Percentiles rank a stretch among this genome's conserved stretches.
Evolutionary conservation across 1,140 invertebrate genomes (phyloP).

Genomic region (Lepidurus apus): DNA sequence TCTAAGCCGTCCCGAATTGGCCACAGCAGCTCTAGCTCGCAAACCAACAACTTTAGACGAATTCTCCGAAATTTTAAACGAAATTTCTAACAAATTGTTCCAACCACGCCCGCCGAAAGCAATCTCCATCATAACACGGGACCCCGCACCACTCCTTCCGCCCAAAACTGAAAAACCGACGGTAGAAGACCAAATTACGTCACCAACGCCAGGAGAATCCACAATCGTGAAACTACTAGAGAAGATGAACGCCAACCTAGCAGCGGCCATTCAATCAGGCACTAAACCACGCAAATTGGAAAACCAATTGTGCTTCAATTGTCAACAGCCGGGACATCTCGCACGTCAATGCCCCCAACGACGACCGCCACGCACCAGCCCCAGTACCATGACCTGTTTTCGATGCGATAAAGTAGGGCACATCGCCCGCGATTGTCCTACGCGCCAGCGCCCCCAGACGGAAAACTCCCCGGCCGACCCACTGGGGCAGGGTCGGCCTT

Average conservation of each 20-base stretch:
- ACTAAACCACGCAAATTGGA: neutral
- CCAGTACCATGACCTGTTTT: constrained; percentile 56
- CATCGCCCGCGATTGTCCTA: constrained; percentile 77
- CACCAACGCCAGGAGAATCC: neutral
- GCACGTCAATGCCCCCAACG: neutral
- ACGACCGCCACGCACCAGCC: neutral
- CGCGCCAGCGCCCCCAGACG: constrained; percentile 39
- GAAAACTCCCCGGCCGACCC: neutral
- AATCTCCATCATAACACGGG: neutral
- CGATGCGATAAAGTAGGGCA: constrained; percentile 84
- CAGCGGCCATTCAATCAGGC: neutral
- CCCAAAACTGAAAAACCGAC: neutral
- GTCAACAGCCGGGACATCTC: neutral
- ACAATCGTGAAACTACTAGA: neutral
- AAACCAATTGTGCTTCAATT: neutral
- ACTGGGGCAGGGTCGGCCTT: no score
- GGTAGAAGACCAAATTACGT: neutral
- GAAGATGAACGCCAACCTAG: neutral
- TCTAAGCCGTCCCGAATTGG: constrained; percentile 37
- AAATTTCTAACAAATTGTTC: neutral
- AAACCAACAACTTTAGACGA: constrained; percentile 25
- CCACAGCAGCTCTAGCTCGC: constrained; percentile 5
- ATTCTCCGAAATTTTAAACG: neutral
- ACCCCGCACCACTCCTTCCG: neutral
- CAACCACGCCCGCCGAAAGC: neutral